These are phyloP conservation scores for Rhinoderma darwinii DNA, from an alignment of 2,113 vertebrate genomes.

Conservation along the genomic window DNA sequence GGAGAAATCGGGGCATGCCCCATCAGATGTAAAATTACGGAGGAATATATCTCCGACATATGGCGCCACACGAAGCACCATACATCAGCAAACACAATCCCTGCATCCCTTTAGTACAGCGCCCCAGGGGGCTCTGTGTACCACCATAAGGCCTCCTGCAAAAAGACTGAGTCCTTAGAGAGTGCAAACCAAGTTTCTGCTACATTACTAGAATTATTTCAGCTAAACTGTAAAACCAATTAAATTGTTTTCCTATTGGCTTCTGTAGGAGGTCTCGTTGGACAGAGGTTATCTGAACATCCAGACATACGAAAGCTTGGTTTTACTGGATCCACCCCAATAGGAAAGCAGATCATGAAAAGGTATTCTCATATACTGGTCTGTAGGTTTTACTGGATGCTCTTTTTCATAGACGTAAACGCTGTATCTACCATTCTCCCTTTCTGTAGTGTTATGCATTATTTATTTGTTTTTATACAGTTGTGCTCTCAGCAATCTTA, in stretches of 20 bases:
- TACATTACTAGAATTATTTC: background rate
- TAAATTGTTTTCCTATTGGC: background rate
- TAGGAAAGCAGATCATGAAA: constrained; percentile 86
- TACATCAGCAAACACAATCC: no score
- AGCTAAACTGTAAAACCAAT: background rate
- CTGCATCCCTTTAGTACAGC: no score
- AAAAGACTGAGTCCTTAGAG: background rate
- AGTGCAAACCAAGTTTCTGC: background rate
- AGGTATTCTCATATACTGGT: constrained; percentile 70
- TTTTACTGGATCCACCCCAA: constrained; percentile 81
- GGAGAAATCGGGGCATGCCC: no score
- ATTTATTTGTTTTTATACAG: constrained; percentile 62
- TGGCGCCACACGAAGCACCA: background rate
- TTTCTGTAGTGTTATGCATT: background rate
- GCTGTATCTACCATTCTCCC: background rate
- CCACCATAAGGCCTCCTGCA: background rate
- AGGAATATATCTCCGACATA: background rate
- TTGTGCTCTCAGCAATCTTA: constrained; percentile 80
- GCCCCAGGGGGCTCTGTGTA: no score
- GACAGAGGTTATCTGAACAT: constrained; percentile 79
- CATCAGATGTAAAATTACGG: no score
- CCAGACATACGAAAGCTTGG: constrained; percentile 82
- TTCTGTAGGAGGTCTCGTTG: constrained; percentile 72
- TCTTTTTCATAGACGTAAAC: background rate
- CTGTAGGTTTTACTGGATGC: background rate